Conservation (phyloP, 1,140 invertebrate genomes). For the Nylanderia fulva region DNA sequence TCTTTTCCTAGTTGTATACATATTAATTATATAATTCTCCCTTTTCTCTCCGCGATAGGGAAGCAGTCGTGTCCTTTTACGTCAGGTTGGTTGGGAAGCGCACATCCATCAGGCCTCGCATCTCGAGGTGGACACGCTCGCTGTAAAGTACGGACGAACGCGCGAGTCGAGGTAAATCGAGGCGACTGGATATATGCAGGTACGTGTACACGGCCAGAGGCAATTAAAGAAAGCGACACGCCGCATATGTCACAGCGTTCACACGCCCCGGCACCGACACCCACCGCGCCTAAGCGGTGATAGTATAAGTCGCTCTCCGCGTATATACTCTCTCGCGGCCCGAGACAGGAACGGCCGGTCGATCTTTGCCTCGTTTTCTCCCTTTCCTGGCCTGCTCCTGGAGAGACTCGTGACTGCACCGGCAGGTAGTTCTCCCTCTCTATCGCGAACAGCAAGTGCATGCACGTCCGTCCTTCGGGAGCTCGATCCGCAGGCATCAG, state of each 20-base stretch:
- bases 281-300: slow-evolving; percentile 80
- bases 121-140: slow-evolving; percentile 14
- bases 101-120: not conserved
- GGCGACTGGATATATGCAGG: slow-evolving; percentile 69
- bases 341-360: slow-evolving; percentile 49
- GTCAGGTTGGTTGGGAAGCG: not conserved
- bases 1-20: not conserved
- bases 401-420: slow-evolving; percentile 67
- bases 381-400: slow-evolving; percentile 40
- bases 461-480: slow-evolving; percentile 61
- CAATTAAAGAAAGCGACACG: slow-evolving; percentile 85
- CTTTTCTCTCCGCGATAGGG: not conserved
- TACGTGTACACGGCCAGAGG: slow-evolving; percentile 70
- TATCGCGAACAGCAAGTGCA: slow-evolving; percentile 67
- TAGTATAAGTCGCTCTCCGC: slow-evolving; percentile 61
- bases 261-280: slow-evolving; percentile 83
- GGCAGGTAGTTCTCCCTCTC: slow-evolving; percentile 69
- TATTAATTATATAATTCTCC: not conserved
- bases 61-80: not conserved
- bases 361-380: slow-evolving; percentile 63
- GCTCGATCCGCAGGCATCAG: slow-evolving; percentile 20
- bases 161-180: slow-evolving; percentile 68
- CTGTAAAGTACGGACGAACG: slow-evolving; percentile 43
- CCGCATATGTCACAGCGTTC: slow-evolving; percentile 86
- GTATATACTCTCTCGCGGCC: slow-evolving; percentile 53